A percentile compares a stretch with the other conserved stretches of the same genome.
These are phyloP conservation scores for Trematomus loennbergii DNA, from an alignment of 2,113 vertebrate genomes.

Conservation along the genomic window DNA sequence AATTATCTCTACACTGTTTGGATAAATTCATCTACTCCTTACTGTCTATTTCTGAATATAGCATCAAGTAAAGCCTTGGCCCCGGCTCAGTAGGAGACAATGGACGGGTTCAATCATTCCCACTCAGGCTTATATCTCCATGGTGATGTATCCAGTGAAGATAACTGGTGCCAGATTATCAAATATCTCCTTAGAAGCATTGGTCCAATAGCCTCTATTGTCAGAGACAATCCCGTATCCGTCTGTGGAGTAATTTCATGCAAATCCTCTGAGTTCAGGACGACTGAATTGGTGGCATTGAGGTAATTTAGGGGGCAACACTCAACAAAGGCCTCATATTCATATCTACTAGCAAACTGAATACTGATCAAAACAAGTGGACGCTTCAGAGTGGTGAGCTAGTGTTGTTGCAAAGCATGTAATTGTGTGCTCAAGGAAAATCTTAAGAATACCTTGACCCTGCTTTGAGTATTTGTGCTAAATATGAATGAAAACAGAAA, in stretches of 20 bases:
- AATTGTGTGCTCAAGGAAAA: background rate
- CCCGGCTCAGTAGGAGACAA: conserved; percentile 59
- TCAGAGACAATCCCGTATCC: conserved; percentile 54
- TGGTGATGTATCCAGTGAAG: conserved; percentile 46
- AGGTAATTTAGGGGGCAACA: conserved; percentile 59
- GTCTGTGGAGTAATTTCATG: conserved; percentile 71
- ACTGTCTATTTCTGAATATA: conserved; percentile 45
- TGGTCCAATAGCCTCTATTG: conserved; percentile 59
- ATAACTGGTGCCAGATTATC: conserved; percentile 67
- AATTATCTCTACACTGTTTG: conserved; percentile 44
- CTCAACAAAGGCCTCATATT: conserved; percentile 47
- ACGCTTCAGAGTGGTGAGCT: background rate
- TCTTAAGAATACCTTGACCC: conserved; percentile 11
- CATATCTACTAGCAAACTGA: conserved; percentile 30
- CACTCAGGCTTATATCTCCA: conserved; percentile 25
- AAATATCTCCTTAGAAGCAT: conserved; percentile 61
- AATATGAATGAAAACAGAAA: background rate
- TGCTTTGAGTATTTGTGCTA: conserved; percentile 13
- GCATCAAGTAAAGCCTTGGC: conserved; percentile 45
- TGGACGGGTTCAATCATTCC: conserved; percentile 40
- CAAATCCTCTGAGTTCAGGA: conserved; percentile 64
- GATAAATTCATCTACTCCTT: conserved; percentile 36
- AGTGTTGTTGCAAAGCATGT: conserved; percentile 22
- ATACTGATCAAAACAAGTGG: conserved; percentile 49
- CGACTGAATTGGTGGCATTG: conserved; percentile 50